Conservation (phyloP, 2,113 vertebrate genomes). For the Proterorhinus semilunaris region DNA sequence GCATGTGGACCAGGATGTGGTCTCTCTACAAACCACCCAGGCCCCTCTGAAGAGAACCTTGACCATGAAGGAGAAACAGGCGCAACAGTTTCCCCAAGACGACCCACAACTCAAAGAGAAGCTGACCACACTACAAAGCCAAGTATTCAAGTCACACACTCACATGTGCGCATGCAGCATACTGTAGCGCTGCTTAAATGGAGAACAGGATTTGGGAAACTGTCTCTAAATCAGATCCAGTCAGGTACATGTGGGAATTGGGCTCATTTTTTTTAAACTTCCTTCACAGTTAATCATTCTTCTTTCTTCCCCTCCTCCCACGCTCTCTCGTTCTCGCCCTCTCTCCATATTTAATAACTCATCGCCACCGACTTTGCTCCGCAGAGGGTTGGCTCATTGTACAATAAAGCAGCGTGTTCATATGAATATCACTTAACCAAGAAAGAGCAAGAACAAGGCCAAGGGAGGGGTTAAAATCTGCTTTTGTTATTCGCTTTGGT, state of each 20-base stretch:
- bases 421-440: slow-evolving; percentile 67
- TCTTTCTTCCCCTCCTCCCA: slow-evolving; percentile 55
- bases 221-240: slow-evolving; percentile 72
- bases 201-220: slow-evolving; percentile 58
- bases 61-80: slow-evolving; percentile 58
- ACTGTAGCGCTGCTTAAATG: slow-evolving; percentile 54
- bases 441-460: slow-evolving; percentile 29
- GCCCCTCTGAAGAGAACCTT: slow-evolving; percentile 61
- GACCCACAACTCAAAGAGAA: slow-evolving; percentile 56
- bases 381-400: slow-evolving; percentile 57
- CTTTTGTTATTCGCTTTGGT: slow-evolving; percentile 31
- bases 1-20: slow-evolving; percentile 54
- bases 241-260: slow-evolving; percentile 65
- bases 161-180: slow-evolving; percentile 19
- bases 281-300: slow-evolving; percentile 71
- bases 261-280: slow-evolving; percentile 66
- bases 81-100: slow-evolving; percentile 52
- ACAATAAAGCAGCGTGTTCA: slow-evolving; percentile 65
- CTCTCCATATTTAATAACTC: slow-evolving; percentile 75
- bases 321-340: slow-evolving; percentile 53
- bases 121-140: slow-evolving; percentile 54
- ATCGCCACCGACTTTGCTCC: slow-evolving; percentile 64
- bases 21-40: slow-evolving; percentile 45
- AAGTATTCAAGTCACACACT: slow-evolving; percentile 42
- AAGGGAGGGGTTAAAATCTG: slow-evolving; percentile 30